These are phyloP conservation scores for Pomatorhinus ruficollis DNA, from an alignment of 2,113 vertebrate genomes.

Conservation along the genomic window DNA sequence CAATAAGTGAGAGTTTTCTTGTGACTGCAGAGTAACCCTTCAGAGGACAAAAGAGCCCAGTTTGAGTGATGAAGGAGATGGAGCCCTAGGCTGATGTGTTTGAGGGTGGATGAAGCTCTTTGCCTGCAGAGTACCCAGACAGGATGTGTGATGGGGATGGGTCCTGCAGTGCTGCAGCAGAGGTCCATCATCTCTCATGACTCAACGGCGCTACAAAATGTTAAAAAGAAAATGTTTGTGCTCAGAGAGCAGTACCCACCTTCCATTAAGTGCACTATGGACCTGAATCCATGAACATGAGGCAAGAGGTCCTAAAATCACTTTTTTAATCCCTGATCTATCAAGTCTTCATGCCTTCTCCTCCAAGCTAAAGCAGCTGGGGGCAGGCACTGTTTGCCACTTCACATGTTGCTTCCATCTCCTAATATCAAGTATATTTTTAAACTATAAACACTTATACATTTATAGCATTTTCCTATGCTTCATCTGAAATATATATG, in stretches of 20 bases:
- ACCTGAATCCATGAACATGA: neutral
- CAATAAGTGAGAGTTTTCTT: neutral
- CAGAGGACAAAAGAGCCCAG: neutral
- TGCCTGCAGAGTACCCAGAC: neutral
- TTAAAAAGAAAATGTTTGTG: neutral
- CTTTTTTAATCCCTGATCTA: neutral
- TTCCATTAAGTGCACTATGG: neutral
- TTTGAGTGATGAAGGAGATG: neutral
- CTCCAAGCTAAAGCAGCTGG: neutral
- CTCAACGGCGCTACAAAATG: neutral
- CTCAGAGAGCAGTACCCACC: neutral
- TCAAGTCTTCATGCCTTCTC: neutral
- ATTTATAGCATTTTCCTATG: neutral
- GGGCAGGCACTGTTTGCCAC: neutral
- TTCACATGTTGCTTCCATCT: neutral
- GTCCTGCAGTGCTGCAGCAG: neutral
- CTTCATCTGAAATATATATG: neutral
- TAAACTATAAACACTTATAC: neutral
- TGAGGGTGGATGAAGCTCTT: neutral
- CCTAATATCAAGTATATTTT: neutral
- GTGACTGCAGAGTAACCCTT: neutral
- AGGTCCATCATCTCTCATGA: neutral
- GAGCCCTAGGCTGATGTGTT: neutral
- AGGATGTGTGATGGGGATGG: accelerated
- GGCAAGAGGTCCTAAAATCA: neutral